Evolutionary conservation across 2,888 invertebrate species (phyloP), one percentile per base, ranked within the genome.

Genomic region (Perizoma affinitatum): DNA sequence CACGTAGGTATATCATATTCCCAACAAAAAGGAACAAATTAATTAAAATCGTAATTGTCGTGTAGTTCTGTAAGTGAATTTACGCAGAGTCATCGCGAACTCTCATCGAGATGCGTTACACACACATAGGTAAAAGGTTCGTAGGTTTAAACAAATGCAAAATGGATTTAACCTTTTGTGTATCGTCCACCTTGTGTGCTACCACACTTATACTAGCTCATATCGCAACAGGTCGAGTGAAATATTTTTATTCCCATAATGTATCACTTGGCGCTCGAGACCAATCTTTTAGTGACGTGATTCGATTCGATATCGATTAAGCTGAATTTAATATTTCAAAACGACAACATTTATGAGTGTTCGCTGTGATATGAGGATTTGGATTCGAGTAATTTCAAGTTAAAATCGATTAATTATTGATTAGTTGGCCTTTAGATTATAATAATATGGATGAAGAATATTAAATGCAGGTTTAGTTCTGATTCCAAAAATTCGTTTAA

Each of bases 201-300:
- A 33, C 48, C 71, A 68, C 69, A 69, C 63, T 75, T 72, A 71
- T 72, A 72, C 76, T 80, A 74, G 71, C 71, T 79, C 80, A 80
- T 80, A 80, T 80, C 78, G 87, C 90, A 90, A 90, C 90, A 90
- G 90, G 90, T 90, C 66, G 78, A 76, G 81, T 81, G 85, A 88
- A 84, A 89, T 88, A 89, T 89, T 90, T 87, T 87, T 84, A 87
- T 86, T 83, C 83, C 71, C 72, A 76, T 84, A 88, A 89, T 89
- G 86, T 90, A 89, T 89, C 89, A 88, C 84, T 82, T 71, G 67
- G 69, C 71, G 69, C 76, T 74, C 72, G 76, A 78, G 82, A 77
- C 75, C 75, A 64, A 78, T 80, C 79, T 80, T 80, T 66, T 78
- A 84, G 83, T 75, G 82, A 73, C 63, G 73, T 74, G 76, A 79